Evolutionary conservation across 2,888 invertebrate genomes (phyloP), one percentile per base, ranked within the genome.

Genomic region (Sabellastarte sp.): DNA sequence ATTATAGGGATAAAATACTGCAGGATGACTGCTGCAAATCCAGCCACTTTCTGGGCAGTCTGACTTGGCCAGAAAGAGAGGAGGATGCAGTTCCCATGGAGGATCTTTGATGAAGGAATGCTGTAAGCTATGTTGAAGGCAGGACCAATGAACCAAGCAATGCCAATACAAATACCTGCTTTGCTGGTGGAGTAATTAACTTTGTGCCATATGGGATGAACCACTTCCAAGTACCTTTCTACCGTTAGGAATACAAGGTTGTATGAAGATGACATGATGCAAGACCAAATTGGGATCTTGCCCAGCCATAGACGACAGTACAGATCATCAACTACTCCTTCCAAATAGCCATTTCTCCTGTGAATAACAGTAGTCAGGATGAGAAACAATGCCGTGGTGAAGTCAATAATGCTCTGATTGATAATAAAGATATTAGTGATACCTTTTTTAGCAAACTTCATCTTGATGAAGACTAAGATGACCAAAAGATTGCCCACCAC

Each of bases 1-100:
- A 33, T 24, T 1, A 70, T 60, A 3, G 71, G 71, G 1, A 66
- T 20, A 28, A 69, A 26, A 57, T 66, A 71, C 53, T 66, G 65
- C 1, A 71, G 20, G 32, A 66, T 4, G n/a, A 66, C 56, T 2
- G 63, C 59, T n/a, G 66, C 24, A 3, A 70, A 55, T 1, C 67
- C 66, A 15, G 63, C 61, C n/a, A 59, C 30, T 5, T 52, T 31
- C 28, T 30, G 53, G 2, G 55, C 55, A 3, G 30, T 41, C 20
- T 26, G 26, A 31, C 32, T 41, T 0, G 70, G 67, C 61, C 61
- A 70, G 33, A 61, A 24, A n/a, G 63, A 30, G 59, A 60, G 68
- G 29, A 61, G 30, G 10, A 26, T 28, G 50, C 70, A 70, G 4
- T n/a, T 10, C n/a, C 70, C 70, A 53, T 69, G 60, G 1, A 57